Conservation (phyloP, 2,797 vertebrate species). For the Hybognathus amarus region DNA sequence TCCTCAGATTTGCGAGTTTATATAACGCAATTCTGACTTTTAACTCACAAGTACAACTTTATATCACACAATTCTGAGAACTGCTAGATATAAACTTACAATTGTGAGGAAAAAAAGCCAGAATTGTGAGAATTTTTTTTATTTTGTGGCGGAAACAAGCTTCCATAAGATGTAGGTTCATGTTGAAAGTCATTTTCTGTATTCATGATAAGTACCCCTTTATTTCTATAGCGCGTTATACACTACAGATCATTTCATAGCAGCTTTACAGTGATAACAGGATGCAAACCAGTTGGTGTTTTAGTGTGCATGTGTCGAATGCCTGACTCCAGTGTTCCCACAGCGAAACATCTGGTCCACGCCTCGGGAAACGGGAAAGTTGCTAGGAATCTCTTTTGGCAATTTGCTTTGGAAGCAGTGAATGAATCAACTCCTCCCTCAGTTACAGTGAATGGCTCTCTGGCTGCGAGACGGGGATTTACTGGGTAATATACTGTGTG, state of each 20-base stretch:
- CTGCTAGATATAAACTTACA: too few relatives aligned
- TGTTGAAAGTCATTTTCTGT: too few relatives aligned
- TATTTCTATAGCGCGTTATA: background rate
- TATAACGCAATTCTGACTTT: too few relatives aligned
- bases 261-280: background rate
- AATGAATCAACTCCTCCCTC: slow-evolving; percentile 59
- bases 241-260: background rate
- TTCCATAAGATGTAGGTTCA: background rate
- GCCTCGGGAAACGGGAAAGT: slow-evolving; percentile 53
- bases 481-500: background rate
- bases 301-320: background rate
- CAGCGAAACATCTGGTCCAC: slow-evolving; percentile 64
- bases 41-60: too few relatives aligned
- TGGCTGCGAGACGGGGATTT: background rate
- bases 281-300: background rate
- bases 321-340: slow-evolving; percentile 18
- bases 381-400: slow-evolving; percentile 59
- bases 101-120: background rate
- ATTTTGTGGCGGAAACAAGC: background rate
- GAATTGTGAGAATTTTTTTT: background rate
- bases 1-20: too few relatives aligned
- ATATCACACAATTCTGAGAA: too few relatives aligned
- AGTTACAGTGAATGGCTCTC: slow-evolving; percentile 17
- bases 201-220: background rate
- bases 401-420: slow-evolving; percentile 63